Evolutionary conservation across 2,888 invertebrate genomes (phyloP).

Genomic region (Ptilodon capucinus): DNA sequence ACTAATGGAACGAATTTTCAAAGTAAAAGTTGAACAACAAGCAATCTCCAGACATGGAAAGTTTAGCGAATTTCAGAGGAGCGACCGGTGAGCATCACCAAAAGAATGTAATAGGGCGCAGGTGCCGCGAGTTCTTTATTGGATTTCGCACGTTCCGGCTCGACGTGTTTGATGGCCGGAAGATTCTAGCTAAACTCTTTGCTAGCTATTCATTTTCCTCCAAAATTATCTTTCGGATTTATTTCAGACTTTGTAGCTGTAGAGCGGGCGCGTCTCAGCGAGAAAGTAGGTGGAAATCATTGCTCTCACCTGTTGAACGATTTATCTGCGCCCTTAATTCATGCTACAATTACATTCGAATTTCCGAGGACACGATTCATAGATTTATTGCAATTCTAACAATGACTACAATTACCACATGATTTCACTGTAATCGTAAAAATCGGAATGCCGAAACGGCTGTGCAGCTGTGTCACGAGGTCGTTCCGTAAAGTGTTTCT

Average conservation of each 20-base stretch:
- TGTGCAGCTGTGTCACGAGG: constrained; percentile 66
- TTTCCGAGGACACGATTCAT: not conserved
- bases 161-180: constrained; percentile 79
- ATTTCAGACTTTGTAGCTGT: constrained; percentile 24
- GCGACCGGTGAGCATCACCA: constrained; percentile 66
- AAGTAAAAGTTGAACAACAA: constrained; percentile 76
- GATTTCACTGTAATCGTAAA: constrained; percentile 38
- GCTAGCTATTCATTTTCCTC: constrained; percentile 66
- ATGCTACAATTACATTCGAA: constrained; percentile 6
- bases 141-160: constrained; percentile 78
- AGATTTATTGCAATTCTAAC: not conserved
- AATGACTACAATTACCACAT: constrained; percentile 9
- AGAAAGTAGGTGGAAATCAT: constrained; percentile 20
- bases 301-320: constrained; percentile 22
- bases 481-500: constrained; percentile 69
- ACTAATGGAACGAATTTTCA: constrained; percentile 75
- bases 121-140: constrained; percentile 80
- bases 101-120: constrained; percentile 81
- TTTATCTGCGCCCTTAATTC: constrained; percentile 4
- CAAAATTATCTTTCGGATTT: constrained; percentile 52
- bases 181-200: constrained; percentile 78
- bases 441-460: constrained; percentile 22
- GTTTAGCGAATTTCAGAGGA: constrained; percentile 68
- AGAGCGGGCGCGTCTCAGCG: constrained; percentile 12
- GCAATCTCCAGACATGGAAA: constrained; percentile 74